Conservation (phyloP, 1,140 invertebrate species). For the Epicauta chinensis region DNA sequence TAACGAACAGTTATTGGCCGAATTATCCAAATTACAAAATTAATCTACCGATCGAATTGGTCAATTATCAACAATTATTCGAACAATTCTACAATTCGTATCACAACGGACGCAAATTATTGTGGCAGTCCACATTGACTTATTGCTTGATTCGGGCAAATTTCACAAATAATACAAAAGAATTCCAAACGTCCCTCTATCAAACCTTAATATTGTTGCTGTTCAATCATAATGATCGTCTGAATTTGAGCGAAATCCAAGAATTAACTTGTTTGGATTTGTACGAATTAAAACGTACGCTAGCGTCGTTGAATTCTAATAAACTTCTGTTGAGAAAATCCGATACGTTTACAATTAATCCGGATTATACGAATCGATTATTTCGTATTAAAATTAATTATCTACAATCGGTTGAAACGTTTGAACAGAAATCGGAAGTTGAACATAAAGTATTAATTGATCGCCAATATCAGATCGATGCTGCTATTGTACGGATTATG, state of each 20-base stretch:
- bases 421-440: constrained; percentile 56
- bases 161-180: constrained; percentile 85
- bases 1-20: constrained; percentile 98
- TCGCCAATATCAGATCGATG: constrained; percentile 98
- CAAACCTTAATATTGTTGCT: constrained; percentile 90
- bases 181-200: constrained; percentile 93
- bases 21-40: constrained; percentile 89
- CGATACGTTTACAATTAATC: constrained; percentile 60
- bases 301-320: constrained; percentile 73
- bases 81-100: constrained; percentile 98
- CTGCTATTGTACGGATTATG: constrained; percentile 98
- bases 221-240: constrained; percentile 82
- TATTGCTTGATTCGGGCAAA: constrained; percentile 88
- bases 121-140: constrained; percentile 94
- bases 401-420: constrained; percentile 97
- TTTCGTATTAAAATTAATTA: constrained; percentile 98
- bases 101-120: constrained; percentile 92
- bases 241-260: constrained; percentile 74
- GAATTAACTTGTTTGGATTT: constrained; percentile 81
- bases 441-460: constrained; percentile 97
- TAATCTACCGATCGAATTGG: constrained; percentile 81
- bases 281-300: constrained; percentile 81
- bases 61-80: constrained; percentile 89
- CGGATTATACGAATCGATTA: constrained; percentile 89
- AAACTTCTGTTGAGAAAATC: background rate